These are phyloP conservation scores for Dromococcyx pavoninus DNA, from an alignment of 2,797 vertebrate genomes.

Conservation along the genomic window DNA sequence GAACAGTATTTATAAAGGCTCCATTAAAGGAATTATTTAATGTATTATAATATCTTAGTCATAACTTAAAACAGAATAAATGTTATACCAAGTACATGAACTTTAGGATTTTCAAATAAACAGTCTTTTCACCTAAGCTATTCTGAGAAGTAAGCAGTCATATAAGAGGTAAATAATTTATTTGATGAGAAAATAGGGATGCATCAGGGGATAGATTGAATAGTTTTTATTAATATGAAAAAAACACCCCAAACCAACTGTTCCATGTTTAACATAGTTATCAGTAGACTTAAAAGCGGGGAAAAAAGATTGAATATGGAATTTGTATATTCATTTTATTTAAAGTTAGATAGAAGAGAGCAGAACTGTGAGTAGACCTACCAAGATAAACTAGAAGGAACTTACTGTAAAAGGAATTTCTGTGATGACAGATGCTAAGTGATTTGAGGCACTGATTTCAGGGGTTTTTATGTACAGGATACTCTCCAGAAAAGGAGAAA, in stretches of 20 bases:
- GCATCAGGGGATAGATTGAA: not conserved
- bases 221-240: not conserved
- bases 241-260: too few relatives aligned
- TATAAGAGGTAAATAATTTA: not conserved
- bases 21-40: not conserved
- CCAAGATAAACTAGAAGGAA: not conserved
- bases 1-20: not conserved
- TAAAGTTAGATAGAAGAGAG: not conserved
- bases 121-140: not conserved
- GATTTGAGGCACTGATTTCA: not conserved
- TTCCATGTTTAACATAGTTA: not conserved
- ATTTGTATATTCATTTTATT: not conserved
- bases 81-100: not conserved
- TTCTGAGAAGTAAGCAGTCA: not conserved
- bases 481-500: not conserved
- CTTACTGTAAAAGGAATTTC: not conserved
- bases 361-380: not conserved
- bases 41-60: not conserved
- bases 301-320: not conserved
- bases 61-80: not conserved
- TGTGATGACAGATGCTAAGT: not conserved
- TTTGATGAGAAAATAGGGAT: not conserved
- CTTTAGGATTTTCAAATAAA: not conserved
- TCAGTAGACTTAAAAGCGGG: not conserved
- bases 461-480: not conserved